Conservation (phyloP, 2,113 vertebrate genomes). For the Glaucidium brasilianum region DNA sequence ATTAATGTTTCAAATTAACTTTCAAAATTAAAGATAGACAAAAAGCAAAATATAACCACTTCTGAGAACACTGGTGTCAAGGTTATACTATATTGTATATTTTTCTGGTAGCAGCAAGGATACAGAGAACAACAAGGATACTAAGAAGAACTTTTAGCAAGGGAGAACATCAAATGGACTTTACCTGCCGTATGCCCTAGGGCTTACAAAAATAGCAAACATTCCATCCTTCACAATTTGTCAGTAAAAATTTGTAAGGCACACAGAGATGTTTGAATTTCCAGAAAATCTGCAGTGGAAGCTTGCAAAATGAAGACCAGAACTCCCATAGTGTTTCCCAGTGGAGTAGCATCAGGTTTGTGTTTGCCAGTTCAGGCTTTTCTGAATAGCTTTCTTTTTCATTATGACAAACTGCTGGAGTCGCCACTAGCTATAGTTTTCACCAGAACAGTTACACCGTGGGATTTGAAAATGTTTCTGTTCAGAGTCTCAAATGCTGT, state of each 20-base stretch:
- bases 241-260: background rate
- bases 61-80: background rate
- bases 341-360: background rate
- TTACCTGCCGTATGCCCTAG: background rate
- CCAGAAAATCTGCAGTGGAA: background rate
- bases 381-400: background rate
- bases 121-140: background rate
- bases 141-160: background rate
- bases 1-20: background rate
- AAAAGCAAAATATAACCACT: background rate
- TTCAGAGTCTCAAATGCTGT: background rate
- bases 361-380: background rate
- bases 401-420: background rate
- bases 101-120: background rate
- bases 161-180: background rate
- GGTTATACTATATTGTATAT: background rate
- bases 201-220: background rate
- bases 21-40: background rate
- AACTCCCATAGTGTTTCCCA: background rate
- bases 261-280: background rate
- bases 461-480: background rate
- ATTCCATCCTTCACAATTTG: background rate
- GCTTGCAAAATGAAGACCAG: background rate
- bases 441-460: background rate
- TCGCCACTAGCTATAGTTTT: background rate